Evolutionary conservation across 64 coral and sea anemone genomes (phyloP).

Genomic region (Dendrophyllia cribrosa): DNA sequence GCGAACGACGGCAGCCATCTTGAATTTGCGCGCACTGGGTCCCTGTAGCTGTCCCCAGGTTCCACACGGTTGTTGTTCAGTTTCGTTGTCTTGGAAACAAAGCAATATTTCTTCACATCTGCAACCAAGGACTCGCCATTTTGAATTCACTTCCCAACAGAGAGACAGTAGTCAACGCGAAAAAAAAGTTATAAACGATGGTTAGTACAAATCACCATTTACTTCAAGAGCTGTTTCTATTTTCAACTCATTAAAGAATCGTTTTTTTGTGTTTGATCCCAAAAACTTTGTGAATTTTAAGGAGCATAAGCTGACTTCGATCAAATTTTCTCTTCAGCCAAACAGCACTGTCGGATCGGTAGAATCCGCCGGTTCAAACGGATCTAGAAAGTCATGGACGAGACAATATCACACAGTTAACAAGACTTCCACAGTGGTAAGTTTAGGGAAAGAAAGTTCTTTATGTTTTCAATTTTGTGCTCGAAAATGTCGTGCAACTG

Average conservation of each 20-base stretch:
- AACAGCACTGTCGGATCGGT: conserved; percentile 91
- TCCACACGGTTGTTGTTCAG: neutral
- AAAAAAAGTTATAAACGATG: neutral
- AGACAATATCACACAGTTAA: conserved; percentile 96
- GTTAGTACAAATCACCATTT: neutral
- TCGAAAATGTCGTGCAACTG: too few relatives aligned
- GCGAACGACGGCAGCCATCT: neutral
- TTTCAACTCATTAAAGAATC: neutral
- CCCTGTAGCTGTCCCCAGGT: neutral
- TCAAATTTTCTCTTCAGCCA: conserved; percentile 51
- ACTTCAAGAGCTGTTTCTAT: neutral
- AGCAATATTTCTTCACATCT: conserved; percentile 15
- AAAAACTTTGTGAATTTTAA: too few relatives aligned
- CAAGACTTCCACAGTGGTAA: conserved; percentile 98
- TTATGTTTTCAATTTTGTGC: neutral
- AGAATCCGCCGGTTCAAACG: conserved; percentile 87
- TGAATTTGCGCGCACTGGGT: neutral
- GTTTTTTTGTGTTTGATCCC: neutral
- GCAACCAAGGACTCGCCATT: neutral
- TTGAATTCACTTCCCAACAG: neutral
- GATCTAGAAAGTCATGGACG: conserved; percentile 91
- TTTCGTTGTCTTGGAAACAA: conserved; percentile 56
- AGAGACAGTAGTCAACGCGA: neutral
- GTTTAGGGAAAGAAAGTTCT: neutral
- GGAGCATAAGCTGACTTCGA: neutral